Conservation (phyloP, 2,888 invertebrate genomes). For the Meloe dianella region DNA sequence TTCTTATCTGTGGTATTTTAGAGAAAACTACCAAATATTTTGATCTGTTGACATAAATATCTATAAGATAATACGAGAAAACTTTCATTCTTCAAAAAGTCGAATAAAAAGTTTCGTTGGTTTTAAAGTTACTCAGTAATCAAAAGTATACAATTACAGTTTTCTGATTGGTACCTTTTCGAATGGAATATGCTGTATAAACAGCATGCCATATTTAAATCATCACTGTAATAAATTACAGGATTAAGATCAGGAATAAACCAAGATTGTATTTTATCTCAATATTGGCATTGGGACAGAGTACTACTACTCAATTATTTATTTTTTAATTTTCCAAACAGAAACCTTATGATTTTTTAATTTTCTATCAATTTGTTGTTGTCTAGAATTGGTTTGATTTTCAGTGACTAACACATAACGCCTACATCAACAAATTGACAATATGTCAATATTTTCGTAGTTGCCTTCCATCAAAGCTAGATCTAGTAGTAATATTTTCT, state of each 20-base stretch:
- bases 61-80: no score
- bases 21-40: no score
- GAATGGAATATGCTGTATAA: neutral
- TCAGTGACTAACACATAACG: neutral
- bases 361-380: neutral
- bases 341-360: neutral
- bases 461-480: neutral
- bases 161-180: neutral
- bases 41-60: no score
- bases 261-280: neutral
- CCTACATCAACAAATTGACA: neutral
- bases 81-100: no score
- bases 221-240: neutral
- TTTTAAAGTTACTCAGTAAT: no score
- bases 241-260: neutral
- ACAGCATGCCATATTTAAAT: conserved; percentile 1
- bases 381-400: neutral
- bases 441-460: neutral
- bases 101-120: no score
- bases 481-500: neutral
- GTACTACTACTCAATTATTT: no score
- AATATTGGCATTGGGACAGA: neutral
- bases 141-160: no score
- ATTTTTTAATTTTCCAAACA: no score
- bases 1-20: no score